These are phyloP conservation scores for Thera britannica DNA, from an alignment of 2,888 invertebrate species.

Conservation along the genomic window DNA sequence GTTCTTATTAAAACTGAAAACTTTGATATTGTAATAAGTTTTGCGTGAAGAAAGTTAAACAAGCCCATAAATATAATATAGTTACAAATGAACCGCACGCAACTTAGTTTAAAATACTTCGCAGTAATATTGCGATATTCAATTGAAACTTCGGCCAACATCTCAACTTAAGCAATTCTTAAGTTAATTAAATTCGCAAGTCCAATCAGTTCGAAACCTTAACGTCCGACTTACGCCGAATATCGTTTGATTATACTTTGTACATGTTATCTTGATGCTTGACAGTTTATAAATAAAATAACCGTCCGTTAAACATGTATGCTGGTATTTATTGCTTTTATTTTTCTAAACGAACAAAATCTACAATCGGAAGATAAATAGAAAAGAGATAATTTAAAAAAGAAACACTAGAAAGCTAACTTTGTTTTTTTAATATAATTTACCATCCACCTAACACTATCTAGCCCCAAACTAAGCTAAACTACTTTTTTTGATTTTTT, in stretches of 20 bases:
- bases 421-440: too few relatives aligned
- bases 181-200: slow-evolving; percentile 61
- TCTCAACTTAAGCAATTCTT: slow-evolving; percentile 41
- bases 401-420: too few relatives aligned
- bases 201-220: slow-evolving; percentile 45
- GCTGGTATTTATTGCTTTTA: neutral
- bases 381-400: too few relatives aligned
- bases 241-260: slow-evolving; percentile 26
- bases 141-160: slow-evolving; percentile 40
- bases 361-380: too few relatives aligned
- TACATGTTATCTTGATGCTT: slow-evolving; percentile 2
- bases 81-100: slow-evolving; percentile 16
- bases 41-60: neutral
- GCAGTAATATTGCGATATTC: slow-evolving; percentile 34
- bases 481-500: too few relatives aligned
- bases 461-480: too few relatives aligned
- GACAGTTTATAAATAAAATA: neutral
- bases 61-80: slow-evolving; percentile 12
- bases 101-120: slow-evolving; percentile 11
- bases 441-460: too few relatives aligned
- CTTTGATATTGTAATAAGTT: neutral
- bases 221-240: slow-evolving; percentile 29
- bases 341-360: too few relatives aligned
- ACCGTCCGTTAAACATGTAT: too few relatives aligned
- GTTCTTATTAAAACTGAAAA: neutral